These are phyloP conservation scores for Zaprionus ghesquierei DNA, from an alignment of 1,140 invertebrate genomes.

Conservation along the genomic window DNA sequence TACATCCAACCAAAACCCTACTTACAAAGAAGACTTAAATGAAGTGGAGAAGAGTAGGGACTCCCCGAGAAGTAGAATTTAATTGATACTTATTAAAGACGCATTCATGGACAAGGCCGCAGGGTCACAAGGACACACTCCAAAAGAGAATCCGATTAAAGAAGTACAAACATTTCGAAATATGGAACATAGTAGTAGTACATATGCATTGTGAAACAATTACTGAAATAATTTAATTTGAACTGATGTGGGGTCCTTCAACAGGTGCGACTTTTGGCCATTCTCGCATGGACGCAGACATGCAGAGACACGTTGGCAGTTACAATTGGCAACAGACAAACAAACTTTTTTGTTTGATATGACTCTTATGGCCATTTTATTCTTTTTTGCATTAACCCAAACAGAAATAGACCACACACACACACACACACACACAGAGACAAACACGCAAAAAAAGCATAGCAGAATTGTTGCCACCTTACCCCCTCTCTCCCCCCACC, in stretches of 20 bases:
- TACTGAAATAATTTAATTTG: not conserved
- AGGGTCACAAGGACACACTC: not conserved
- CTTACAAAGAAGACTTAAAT: no score
- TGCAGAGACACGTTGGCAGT: slow-evolving; percentile 18
- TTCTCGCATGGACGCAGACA: slow-evolving; percentile 8
- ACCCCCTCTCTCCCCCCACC: not conserved
- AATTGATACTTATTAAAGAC: not conserved
- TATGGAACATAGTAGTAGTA: not conserved
- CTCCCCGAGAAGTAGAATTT: not conserved
- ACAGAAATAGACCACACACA: slow-evolving; percentile 42
- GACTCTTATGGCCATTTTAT: slow-evolving; percentile 59
- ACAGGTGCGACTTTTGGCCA: slow-evolving; percentile 51
- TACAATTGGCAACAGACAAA: slow-evolving; percentile 46
- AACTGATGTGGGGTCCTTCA: slow-evolving; percentile 17
- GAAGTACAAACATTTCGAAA: not conserved
- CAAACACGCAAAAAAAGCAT: slow-evolving; percentile 10
- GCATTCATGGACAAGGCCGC: not conserved
- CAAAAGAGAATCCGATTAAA: not conserved
- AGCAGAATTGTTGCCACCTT: slow-evolving; percentile 15
- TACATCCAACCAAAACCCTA: no score
- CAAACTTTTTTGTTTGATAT: slow-evolving; percentile 68
- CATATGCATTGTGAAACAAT: not conserved
- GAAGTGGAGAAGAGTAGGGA: no score
- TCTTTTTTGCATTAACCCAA: slow-evolving; percentile 73
- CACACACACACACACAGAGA: slow-evolving; percentile 10